These are phyloP conservation scores for Phalacrocorax pelagicus DNA, from an alignment of 2,113 vertebrate genomes.

Conservation along the genomic window DNA sequence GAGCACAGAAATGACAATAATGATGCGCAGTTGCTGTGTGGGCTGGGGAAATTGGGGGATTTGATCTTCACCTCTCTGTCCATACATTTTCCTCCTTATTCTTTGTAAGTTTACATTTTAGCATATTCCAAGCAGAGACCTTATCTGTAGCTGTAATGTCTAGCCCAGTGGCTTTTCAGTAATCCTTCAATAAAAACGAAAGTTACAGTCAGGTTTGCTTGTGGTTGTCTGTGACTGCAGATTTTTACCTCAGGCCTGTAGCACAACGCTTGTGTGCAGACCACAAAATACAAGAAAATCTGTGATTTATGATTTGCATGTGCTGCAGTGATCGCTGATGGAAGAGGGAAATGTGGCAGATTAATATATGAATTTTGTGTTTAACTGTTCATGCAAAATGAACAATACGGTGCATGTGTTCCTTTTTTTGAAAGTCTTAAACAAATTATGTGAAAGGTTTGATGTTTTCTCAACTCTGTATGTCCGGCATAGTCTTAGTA, in stretches of 20 bases:
- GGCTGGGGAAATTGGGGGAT: background rate
- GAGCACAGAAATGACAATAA: background rate
- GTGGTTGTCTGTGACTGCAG: background rate
- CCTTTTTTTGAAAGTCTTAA: background rate
- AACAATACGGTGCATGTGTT: background rate
- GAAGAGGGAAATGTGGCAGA: conserved; percentile 8
- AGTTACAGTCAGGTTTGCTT: background rate
- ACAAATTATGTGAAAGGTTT: background rate
- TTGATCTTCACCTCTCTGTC: background rate
- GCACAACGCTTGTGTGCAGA: background rate
- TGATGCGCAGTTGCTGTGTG: background rate
- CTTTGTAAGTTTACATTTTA: background rate
- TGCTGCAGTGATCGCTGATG: background rate
- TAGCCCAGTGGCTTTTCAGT: background rate
- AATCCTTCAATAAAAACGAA: background rate
- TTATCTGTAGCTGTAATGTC: background rate
- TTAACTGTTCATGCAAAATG: conserved; percentile 13
- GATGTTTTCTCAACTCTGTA: background rate
- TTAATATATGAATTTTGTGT: background rate
- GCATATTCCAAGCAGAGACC: background rate
- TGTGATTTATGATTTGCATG: conserved; percentile 22
- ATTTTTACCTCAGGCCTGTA: background rate
- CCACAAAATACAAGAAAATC: background rate
- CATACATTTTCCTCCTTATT: background rate
- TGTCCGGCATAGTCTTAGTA: background rate